These are phyloP conservation scores for Elysia crispata DNA, from an alignment of 2,888 invertebrate species.

Conservation along the genomic window DNA sequence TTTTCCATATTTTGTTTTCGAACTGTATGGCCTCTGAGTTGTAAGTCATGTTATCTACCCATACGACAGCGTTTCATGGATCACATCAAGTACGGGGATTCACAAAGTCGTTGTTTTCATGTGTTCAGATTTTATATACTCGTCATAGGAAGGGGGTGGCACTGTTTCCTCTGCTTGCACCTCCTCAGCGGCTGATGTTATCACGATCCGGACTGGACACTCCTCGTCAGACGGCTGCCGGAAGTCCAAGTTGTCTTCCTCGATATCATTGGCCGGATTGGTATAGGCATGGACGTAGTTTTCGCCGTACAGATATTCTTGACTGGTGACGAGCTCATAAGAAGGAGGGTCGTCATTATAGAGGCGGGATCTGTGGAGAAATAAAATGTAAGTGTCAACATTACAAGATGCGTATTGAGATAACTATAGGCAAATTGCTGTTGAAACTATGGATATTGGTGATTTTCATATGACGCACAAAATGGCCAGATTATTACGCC, in stretches of 20 bases:
- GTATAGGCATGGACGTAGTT: slow-evolving; percentile 41
- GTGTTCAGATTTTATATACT: slow-evolving; percentile 40
- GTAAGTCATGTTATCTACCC: too few relatives aligned
- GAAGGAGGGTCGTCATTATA: slow-evolving; percentile 60
- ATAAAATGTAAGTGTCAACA: background rate
- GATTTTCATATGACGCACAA: too few relatives aligned
- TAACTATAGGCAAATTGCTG: too few relatives aligned
- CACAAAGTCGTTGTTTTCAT: slow-evolving; percentile 48
- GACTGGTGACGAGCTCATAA: slow-evolving; percentile 57
- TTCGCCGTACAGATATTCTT: slow-evolving; percentile 46
- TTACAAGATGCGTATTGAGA: too few relatives aligned
- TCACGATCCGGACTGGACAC: slow-evolving; percentile 34
- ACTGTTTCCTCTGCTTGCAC: slow-evolving; percentile 20
- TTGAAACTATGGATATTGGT: too few relatives aligned
- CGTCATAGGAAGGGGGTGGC: slow-evolving; percentile 44
- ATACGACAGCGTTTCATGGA: too few relatives aligned
- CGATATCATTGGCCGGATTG: slow-evolving; percentile 36
- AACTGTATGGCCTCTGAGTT: too few relatives aligned
- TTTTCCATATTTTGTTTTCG: too few relatives aligned
- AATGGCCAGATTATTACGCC: too few relatives aligned
- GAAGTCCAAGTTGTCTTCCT: slow-evolving; percentile 4
- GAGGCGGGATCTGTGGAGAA: slow-evolving; percentile 48
- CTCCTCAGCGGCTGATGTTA: background rate
- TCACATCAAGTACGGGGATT: background rate
- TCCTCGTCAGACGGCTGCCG: slow-evolving; percentile 24